These are phyloP conservation scores for Gymnocypris eckloni DNA, from an alignment of 2,797 vertebrate genomes.

Conservation along the genomic window DNA sequence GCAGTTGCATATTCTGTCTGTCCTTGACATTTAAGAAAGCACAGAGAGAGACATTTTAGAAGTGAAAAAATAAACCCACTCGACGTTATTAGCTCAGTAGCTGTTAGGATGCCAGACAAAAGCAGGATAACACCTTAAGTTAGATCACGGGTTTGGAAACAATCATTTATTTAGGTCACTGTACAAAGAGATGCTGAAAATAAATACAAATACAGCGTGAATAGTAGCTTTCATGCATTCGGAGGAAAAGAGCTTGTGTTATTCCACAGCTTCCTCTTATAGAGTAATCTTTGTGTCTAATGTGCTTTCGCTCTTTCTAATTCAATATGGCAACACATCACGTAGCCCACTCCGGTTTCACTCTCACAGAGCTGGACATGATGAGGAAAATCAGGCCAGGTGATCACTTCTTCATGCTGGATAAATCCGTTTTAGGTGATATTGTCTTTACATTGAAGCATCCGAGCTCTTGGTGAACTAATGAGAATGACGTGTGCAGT, in stretches of 20 bases:
- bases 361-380: not conserved
- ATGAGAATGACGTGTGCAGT: not conserved
- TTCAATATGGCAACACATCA: conserved; percentile 6
- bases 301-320: conserved; percentile 8
- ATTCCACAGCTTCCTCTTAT: not conserved
- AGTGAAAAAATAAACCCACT: not conserved
- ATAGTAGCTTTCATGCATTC: conserved; percentile 28
- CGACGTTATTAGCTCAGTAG: conserved; percentile 12
- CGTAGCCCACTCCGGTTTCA: not conserved
- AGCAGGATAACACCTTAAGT: conserved; percentile 45
- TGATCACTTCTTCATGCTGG: conserved; percentile 13
- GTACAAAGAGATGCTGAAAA: conserved; percentile 34
- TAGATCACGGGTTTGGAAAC: conserved; percentile 51
- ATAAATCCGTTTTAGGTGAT: conserved; percentile 41
- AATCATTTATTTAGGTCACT: conserved; percentile 57
- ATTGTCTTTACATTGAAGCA: conserved; percentile 14
- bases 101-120: conserved; percentile 28
- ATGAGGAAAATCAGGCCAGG: conserved; percentile 34
- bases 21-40: conserved; percentile 47
- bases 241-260: conserved; percentile 10
- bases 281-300: conserved; percentile 8
- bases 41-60: conserved; percentile 4
- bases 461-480: conserved; percentile 2
- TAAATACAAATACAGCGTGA: not conserved
- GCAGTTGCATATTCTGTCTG: conserved; percentile 27